Evolutionary conservation across 2,797 vertebrate species (phyloP), one percentile per base, ranked within the genome.

Genomic region (Oryzias dopingdopingensis): DNA sequence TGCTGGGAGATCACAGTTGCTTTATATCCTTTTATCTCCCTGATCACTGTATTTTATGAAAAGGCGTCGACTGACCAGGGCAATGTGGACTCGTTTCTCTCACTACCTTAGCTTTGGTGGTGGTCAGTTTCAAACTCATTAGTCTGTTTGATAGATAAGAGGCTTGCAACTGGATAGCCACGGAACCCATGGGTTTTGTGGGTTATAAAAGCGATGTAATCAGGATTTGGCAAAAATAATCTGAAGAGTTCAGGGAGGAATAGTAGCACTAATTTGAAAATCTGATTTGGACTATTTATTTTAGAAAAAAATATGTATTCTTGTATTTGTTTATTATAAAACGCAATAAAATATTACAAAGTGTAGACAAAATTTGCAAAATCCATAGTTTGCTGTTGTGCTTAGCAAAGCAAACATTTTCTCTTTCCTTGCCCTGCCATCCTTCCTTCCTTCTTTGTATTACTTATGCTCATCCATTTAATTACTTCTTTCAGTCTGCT

Each of bases 181-280:
- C 66, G 42, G 72, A 64, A 59, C 76, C 67, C 29, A 75, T 29
- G 79, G 80, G 71, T 75, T 86, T 82, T 80, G 80, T 47, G 85
- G 81, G 67, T 84, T 82, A 64, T 77, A 79, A 85, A 84, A 85
- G 77, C 71, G 62, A 85, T 87, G 79, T 90, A 88, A 88, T 88
- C 81, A 45, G 76, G 69, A 79, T 84, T 76, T 79, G 77, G 79
- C 79, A 78, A 81, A 62, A 74, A 74, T 79, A 80, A 86, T 79
- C 68, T 79, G 79, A 86, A 67, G 73, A 85, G 80, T 86, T 85
- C 82, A 82, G 76, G 65, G 67, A 74, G 73, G 51, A 40, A 73
- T 65, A 77, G 62, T 75, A 59, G 75, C 47, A 81, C 76, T 87
- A 80, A 84, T 87, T 85, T 86, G 84, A 60, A 80, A 83, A 86